Conservation (phyloP, 1,140 invertebrate species). For the Aporrectodea caliginosa region DNA sequence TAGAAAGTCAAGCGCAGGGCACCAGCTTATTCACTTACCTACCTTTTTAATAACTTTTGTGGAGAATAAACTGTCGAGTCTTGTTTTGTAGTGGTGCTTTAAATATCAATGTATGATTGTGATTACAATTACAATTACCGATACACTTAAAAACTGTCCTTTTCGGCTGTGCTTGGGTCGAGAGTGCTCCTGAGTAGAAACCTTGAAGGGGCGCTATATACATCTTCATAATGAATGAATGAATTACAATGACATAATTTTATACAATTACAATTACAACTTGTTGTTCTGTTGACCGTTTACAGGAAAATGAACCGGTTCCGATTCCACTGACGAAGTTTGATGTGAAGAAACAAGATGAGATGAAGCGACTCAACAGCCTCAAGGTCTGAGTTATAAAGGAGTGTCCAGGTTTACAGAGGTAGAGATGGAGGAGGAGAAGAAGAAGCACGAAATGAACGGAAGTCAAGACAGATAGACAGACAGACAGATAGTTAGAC, state of each 20-base stretch:
- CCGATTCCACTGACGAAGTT: not conserved
- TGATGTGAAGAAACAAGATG: not conserved
- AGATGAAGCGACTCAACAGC: not conserved
- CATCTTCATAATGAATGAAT: too few species aligned
- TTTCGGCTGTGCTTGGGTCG: not conserved
- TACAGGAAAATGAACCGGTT: not conserved
- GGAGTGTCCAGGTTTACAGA: not conserved
- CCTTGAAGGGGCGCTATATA: too few species aligned
- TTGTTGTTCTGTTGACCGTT: not conserved
- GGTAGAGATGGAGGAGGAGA: not conserved
- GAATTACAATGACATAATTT: too few species aligned
- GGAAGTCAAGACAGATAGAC: not conserved
- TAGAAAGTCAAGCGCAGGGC: too few species aligned
- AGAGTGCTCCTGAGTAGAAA: too few species aligned
- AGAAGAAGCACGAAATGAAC: not conserved
- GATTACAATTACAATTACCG: not conserved
- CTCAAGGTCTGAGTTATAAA: not conserved
- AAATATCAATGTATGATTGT: too few species aligned
- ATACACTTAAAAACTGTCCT: not conserved
- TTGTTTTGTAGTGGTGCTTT: too few species aligned
- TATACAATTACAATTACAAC: too few species aligned
- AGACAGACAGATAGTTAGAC: not conserved
- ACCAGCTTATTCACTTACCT: too few species aligned
- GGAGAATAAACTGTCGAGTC: too few species aligned
- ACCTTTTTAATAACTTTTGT: too few species aligned